These are phyloP conservation scores for Ooceraea biroi DNA, from an alignment of 1,140 invertebrate genomes.

Conservation along the genomic window DNA sequence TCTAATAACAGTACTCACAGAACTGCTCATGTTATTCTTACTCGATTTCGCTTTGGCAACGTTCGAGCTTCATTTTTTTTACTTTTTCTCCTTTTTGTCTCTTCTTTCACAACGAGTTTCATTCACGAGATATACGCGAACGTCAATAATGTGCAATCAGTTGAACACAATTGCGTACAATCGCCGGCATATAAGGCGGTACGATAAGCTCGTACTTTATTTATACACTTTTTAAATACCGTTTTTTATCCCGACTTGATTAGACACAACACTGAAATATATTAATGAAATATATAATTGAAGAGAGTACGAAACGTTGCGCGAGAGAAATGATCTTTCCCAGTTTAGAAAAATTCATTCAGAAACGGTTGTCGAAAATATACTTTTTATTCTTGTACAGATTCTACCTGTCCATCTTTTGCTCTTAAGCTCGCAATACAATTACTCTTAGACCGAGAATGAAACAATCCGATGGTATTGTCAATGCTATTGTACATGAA, in stretches of 20 bases:
- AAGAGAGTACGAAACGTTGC: slow-evolving; percentile 23
- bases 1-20: slow-evolving; percentile 61
- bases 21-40: slow-evolving; percentile 67
- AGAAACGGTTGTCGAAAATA: not conserved
- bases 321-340: slow-evolving; percentile 4
- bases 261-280: slow-evolving; percentile 21
- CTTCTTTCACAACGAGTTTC: not conserved
- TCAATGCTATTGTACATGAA: not conserved
- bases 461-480: not conserved
- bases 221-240: not conserved
- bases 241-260: slow-evolving; percentile 17
- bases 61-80: slow-evolving; percentile 30
- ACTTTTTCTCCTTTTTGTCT: not conserved
- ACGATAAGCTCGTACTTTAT: not conserved
- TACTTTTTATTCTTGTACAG: not conserved
- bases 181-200: not conserved
- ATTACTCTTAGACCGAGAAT: not conserved
- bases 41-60: slow-evolving; percentile 61
- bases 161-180: slow-evolving; percentile 16
- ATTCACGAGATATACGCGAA: not conserved
- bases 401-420: not conserved
- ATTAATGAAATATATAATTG: slow-evolving; percentile 28
- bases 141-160: slow-evolving; percentile 37
- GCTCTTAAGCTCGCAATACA: not conserved
- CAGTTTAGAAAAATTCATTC: not conserved